Base-by-base conservation (phyloP, 1,140 invertebrate genomes). In the Macrostomum lignano region DNA sequence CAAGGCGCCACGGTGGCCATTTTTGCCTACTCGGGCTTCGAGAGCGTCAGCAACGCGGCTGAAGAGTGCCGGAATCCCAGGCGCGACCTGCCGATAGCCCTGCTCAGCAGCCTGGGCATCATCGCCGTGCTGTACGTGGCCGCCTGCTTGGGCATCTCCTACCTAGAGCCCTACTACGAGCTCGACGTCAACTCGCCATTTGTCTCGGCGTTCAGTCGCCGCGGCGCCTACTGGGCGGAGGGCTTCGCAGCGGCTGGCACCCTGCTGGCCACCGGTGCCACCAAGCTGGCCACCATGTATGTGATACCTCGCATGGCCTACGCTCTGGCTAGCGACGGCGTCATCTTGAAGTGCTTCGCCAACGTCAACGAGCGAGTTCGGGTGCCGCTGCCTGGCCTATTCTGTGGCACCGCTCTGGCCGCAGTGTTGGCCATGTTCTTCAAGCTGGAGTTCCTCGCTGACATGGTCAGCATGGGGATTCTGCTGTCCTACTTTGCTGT, bases 1-100 rank as follows among this genome's bases (percentile, higher is more conserved):
- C 33, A 35, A 3, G 50, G 42, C 3, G 44, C 46, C 1, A 38
- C 45, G 0, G 30, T 43, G 0, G 45, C 45, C 25, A 49, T 51
- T 35, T 55, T 49, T 30, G 51, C 52, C 3, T 48, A 42, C 21
- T 41, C 40, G 21, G 52, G 52, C 3, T 55, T 44, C 31, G 52
- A 56, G 17, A 41, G 43, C n/a, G 81, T 91, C 37, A 76, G 78
- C 3, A 79, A 78, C 7, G 82, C 73, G 0, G 72, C 73, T 7
- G 75, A 81, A 57, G 76, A 81, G 57, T 73, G 73, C 0, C 70
- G 67, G 43, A 69, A 76, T 45, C 75, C 75, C 0, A 42, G 43
- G 29, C 52, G 66, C 5, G 74, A 73, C 7, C 77, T 81, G 44
- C 76, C 76, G 0, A 55, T 72, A 17, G 74, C 76, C 2, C 78